Conservation (phyloP, 2,113 vertebrate species). For the Puma concolor region DNA sequence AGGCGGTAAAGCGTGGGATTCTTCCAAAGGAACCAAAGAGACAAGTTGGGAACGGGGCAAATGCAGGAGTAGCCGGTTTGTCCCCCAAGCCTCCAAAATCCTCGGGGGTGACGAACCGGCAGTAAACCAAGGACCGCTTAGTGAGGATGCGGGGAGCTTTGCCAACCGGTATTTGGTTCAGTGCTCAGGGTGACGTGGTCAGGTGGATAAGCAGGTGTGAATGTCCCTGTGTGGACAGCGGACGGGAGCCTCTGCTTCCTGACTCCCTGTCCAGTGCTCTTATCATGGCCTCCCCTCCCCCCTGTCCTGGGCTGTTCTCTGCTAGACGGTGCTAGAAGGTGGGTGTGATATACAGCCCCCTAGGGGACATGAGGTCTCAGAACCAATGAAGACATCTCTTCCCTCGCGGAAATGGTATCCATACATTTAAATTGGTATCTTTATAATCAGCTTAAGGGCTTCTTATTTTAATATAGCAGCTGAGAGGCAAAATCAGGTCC, state of each 20-base stretch:
- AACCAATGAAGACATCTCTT: neutral
- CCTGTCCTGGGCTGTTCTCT: neutral
- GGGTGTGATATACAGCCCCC: neutral
- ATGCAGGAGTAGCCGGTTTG: neutral
- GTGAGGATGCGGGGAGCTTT: too few relatives aligned
- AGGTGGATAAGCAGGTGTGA: neutral
- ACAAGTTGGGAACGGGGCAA: neutral
- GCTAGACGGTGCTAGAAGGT: neutral
- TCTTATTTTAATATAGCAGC: slow-evolving; percentile 74
- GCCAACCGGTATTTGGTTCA: accelerated
- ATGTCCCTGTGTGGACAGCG: neutral
- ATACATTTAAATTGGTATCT: slow-evolving; percentile 17
- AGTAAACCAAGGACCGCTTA: neutral
- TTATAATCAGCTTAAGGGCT: slow-evolving; percentile 59
- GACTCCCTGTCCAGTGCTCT: neutral
- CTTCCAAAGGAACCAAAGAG: neutral
- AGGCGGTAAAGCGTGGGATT: neutral
- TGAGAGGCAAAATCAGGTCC: slow-evolving; percentile 79
- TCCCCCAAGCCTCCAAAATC: too few relatives aligned
- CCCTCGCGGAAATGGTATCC: neutral
- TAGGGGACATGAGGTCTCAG: neutral
- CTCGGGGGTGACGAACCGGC: accelerated
- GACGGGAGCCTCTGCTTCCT: neutral
- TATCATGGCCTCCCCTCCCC: accelerated
- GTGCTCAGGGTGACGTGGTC: accelerated